phyloP scores from a whole-genome alignment of 2,888 invertebrate genomes.

The Aporophyla nigra region DNA sequence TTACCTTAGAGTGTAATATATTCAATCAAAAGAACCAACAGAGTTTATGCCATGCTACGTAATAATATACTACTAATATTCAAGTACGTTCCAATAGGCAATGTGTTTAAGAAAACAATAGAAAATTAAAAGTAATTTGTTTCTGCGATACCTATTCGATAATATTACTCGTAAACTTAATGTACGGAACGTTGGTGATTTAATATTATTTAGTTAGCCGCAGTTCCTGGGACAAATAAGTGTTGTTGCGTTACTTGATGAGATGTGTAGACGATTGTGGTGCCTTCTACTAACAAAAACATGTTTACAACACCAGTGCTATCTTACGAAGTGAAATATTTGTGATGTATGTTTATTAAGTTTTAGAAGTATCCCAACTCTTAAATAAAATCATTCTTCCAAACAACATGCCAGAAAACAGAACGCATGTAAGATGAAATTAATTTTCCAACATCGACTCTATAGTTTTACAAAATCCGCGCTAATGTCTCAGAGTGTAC shows the following conservation, averaged over 20 bases:
- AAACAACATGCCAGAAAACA: not conserved
- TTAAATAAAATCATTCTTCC: not conserved
- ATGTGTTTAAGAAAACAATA: slow-evolving; percentile 18
- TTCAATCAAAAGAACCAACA: not conserved
- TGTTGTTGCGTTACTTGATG: not conserved
- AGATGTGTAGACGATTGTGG: not conserved
- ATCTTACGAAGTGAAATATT: not conserved
- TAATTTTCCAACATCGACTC: slow-evolving; percentile 27
- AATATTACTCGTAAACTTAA: not conserved
- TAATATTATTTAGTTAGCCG: slow-evolving; percentile 1
- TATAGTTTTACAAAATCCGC: slow-evolving; percentile 31
- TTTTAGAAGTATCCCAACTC: not conserved
- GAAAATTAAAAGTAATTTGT: slow-evolving; percentile 22
- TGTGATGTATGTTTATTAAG: no score
- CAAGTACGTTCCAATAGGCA: not conserved
- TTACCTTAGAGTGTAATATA: not conserved
- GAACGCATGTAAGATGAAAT: not conserved
- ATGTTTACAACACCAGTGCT: no score
- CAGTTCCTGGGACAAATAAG: not conserved
- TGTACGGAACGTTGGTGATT: not conserved
- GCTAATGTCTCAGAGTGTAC: slow-evolving; percentile 31
- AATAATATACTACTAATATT: not conserved
- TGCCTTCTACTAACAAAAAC: not conserved
- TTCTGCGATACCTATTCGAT: not conserved
- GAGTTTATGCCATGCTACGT: not conserved